phyloP scores from a whole-genome alignment of 2,113 vertebrate species.

The Mobula hypostoma region DNA sequence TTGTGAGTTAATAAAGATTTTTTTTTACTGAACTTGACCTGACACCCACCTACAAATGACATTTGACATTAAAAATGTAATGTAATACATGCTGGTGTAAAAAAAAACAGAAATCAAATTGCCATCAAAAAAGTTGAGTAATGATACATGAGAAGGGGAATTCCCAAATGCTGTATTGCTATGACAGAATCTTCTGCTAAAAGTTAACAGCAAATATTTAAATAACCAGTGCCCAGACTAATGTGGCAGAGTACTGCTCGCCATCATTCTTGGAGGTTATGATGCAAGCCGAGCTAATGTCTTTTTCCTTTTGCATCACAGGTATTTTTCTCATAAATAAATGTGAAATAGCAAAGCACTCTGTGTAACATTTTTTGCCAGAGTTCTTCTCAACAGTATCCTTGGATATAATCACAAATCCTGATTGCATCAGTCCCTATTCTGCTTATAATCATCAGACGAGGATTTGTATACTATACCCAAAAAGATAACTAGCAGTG shows the following conservation, averaged over 20 bases:
- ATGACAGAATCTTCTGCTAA: neutral
- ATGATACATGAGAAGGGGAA: neutral
- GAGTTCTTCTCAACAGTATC: neutral
- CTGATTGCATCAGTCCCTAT: no score
- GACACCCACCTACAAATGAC: neutral
- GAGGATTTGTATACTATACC: neutral
- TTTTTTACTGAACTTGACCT: neutral
- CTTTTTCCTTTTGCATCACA: neutral
- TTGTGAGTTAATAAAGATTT: neutral
- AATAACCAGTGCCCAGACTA: neutral
- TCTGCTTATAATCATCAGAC: neutral
- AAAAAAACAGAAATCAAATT: neutral
- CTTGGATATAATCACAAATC: neutral
- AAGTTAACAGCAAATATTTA: neutral
- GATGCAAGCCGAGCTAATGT: neutral
- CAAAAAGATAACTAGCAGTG: neutral
- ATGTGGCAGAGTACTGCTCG: neutral
- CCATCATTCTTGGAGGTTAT: neutral
- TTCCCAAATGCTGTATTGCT: neutral
- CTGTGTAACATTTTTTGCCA: neutral
- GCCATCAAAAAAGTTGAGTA: neutral
- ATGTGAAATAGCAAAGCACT: no score
- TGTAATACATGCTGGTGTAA: neutral
- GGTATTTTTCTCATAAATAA: neutral
- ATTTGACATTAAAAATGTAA: neutral